phyloP scores from a whole-genome alignment of 2,113 vertebrate genomes.

The Xenotilapia longispinis region DNA sequence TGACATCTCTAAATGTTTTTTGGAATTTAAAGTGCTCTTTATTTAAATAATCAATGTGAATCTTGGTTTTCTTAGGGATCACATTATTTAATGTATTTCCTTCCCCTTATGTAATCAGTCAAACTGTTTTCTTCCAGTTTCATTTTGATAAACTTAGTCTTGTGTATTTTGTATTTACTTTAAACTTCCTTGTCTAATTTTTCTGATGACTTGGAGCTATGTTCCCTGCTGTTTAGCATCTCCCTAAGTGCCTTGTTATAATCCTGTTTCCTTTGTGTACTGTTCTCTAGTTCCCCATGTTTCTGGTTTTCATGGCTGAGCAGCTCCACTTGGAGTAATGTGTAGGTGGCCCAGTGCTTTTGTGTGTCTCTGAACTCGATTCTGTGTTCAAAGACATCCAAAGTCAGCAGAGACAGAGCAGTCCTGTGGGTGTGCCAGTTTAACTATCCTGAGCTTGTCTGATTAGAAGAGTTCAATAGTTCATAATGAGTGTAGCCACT shows the following conservation, averaged over 20 bases:
- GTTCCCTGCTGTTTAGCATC: background rate
- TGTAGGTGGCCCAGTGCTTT: background rate
- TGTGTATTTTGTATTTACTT: background rate
- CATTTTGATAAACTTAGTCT: background rate
- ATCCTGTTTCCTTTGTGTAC: background rate
- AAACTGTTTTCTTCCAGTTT: background rate
- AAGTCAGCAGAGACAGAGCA: background rate
- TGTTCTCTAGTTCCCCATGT: background rate
- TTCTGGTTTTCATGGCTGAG: background rate
- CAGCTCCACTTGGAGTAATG: background rate
- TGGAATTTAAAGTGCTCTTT: background rate
- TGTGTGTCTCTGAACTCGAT: background rate
- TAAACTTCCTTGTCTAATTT: background rate
- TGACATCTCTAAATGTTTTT: background rate
- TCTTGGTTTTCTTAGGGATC: background rate
- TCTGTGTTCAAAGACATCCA: background rate
- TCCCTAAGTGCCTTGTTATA: background rate
- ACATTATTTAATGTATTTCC: background rate
- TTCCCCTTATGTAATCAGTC: background rate
- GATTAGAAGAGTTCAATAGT: background rate
- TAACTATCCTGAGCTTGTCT: background rate
- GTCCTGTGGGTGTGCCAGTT: background rate
- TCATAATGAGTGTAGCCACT: background rate
- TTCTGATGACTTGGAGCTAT: background rate
- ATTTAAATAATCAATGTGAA: background rate